phyloP scores from a whole-genome alignment of 2,113 vertebrate genomes.

The Galemys pyrenaicus region DNA sequence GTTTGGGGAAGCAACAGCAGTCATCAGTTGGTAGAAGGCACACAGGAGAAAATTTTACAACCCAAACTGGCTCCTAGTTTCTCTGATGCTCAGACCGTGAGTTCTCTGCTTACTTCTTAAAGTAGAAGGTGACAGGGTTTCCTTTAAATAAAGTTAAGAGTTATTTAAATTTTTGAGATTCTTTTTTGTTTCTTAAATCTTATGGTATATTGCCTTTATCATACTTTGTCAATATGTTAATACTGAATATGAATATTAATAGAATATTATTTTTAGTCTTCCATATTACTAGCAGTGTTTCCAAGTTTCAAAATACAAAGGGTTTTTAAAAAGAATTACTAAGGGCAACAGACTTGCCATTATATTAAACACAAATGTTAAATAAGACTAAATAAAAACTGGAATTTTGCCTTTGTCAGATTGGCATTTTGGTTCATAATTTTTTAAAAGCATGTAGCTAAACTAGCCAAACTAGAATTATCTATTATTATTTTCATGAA shows the following conservation, averaged over 20 bases:
- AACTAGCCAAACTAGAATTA: neutral
- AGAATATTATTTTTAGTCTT: neutral
- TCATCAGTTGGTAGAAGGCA: constrained; percentile 91
- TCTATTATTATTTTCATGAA: constrained; percentile 56
- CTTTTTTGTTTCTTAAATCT: constrained; percentile 16
- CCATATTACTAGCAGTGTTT: neutral
- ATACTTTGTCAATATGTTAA: neutral
- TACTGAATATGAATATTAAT: neutral
- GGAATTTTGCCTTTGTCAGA: constrained; percentile 34
- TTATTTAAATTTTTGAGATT: neutral
- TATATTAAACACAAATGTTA: constrained; percentile 10
- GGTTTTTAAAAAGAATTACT: constrained; percentile 24
- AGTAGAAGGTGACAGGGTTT: neutral
- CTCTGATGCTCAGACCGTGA: constrained; percentile 91
- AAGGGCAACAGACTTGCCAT: neutral
- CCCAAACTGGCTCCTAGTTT: constrained; percentile 91
- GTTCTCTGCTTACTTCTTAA: constrained; percentile 65
- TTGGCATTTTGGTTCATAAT: neutral
- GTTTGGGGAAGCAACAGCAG: constrained; percentile 93
- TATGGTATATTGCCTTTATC: neutral
- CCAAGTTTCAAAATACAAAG: constrained; percentile 47
- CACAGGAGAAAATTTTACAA: constrained; percentile 92
- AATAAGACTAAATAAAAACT: constrained; percentile 36
- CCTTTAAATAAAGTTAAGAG: neutral
- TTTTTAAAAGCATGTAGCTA: neutral